These are phyloP conservation scores for Murina feae DNA, from an alignment of 2,113 vertebrate species.

Conservation along the genomic window DNA sequence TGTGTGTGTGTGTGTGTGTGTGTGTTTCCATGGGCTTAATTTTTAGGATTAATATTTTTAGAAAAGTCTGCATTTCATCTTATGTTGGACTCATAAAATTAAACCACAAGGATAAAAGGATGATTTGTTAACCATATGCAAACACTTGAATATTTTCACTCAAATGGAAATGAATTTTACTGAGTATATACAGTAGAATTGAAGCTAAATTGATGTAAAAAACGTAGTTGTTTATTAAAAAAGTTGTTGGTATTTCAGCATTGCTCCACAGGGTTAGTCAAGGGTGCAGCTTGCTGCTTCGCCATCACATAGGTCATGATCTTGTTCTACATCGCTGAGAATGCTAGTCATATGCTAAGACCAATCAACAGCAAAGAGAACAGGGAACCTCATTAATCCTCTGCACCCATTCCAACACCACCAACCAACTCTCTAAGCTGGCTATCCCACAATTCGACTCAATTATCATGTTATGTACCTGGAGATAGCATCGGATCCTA, in stretches of 20 bases:
- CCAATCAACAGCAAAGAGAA: not conserved
- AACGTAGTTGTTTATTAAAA: not conserved
- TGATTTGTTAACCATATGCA: not conserved
- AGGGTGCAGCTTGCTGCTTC: not conserved
- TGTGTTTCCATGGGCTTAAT: not conserved
- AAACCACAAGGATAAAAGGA: not conserved
- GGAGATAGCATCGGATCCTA: not conserved
- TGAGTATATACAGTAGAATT: not conserved
- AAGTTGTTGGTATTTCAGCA: not conserved
- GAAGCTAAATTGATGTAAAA: not conserved
- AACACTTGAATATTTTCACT: not conserved
- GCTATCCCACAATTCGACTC: not conserved
- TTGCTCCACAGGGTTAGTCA: not conserved
- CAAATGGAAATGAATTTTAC: not conserved
- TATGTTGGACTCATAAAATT: not conserved
- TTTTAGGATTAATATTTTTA: not conserved
- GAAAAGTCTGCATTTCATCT: not conserved
- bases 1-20: not conserved
- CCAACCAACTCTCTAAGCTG: not conserved
- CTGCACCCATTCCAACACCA: not conserved
- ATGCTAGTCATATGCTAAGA: not conserved
- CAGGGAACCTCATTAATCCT: not conserved
- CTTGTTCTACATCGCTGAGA: not conserved
- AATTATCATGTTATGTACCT: not conserved
- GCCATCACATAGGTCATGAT: too few species aligned